Evolutionary conservation across 1,140 invertebrate genomes (phyloP), one percentile per base, ranked within the genome.

Genomic region (Belonocnema kinseyi): DNA sequence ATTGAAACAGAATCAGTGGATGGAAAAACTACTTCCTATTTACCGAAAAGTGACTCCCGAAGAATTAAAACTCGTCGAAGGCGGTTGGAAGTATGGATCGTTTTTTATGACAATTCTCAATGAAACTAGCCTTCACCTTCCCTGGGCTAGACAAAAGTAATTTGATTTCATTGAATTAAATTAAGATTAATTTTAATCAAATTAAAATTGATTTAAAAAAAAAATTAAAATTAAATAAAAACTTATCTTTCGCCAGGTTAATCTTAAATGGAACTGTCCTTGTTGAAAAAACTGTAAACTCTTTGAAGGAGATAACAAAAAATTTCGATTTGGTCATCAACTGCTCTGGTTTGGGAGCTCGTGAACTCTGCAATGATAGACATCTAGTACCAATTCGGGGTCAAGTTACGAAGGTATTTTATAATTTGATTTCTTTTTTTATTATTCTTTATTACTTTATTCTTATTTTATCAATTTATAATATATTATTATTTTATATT

Each of bases 261-360:
- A 77, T 91, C 53, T 81, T 85, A 52, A 90, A 88, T 33, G 94
- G 95, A 50, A 94, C 94, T 0, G 89, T 91, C 82, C 88, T 97
- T 2, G 66, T 92, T 4, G 82, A 91, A n/a, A 88, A 89, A 74
- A 93, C 92, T 85, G 84, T 97, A 1, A 85, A 93, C 11, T 94
- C 91, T 70, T 93, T 97, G 50, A 85, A 90, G 8, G 93, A 95
- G 61, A 85, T 96, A 52, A 87, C 86, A 1, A 80, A 90, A 16
- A 85, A 94, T 61, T 97, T 93, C 87, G 95, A 98, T 89, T 90
- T 97, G 5, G 92, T 98, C 46, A 94, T 99, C 2, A 99, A 99
- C 88, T 99, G 98, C 86, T 94, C 95, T 0, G 98, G 98, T 3
- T 90, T 98, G 51, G 96, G 96, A 8, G 94, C 97, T 13, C 94